A percentile compares a stretch with the other conserved stretches of the same genome.
phyloP scores from a whole-genome alignment of 2,113 vertebrate genomes.

The Sigmodon hispidus region DNA sequence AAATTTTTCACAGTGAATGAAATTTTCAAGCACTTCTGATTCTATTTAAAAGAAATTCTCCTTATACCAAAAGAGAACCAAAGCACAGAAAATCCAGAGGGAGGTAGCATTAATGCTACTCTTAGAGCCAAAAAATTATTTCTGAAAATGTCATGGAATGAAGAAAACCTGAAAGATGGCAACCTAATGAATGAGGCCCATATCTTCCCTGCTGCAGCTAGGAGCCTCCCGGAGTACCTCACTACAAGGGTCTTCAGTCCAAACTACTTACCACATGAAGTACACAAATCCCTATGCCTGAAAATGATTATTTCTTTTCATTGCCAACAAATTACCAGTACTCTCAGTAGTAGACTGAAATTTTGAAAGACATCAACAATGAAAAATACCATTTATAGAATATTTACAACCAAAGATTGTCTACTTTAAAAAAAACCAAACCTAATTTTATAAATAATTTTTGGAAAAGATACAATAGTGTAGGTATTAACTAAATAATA shows the following conservation, averaged over 20 bases:
- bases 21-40: conserved; percentile 11
- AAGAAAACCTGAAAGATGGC: not conserved
- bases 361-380: conserved; percentile 14
- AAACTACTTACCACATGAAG: not conserved
- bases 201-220: not conserved
- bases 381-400: conserved; percentile 14
- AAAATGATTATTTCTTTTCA: not conserved
- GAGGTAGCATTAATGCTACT: not conserved
- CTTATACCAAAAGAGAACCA: not conserved
- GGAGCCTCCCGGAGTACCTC: not conserved
- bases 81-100: conserved; percentile 18
- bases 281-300: not conserved
- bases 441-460: conserved; percentile 57
- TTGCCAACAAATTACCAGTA: conserved; percentile 22
- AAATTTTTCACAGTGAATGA: conserved; percentile 34
- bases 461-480: conserved; percentile 28
- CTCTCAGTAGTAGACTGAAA: conserved; percentile 42
- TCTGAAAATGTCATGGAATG: conserved; percentile 2
- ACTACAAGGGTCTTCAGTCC: not conserved
- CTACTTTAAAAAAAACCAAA: not conserved
- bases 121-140: not conserved
- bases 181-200: not conserved
- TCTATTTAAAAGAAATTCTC: not conserved
- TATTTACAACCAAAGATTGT: not conserved
- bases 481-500: conserved; percentile 76